Evolutionary conservation across 2,113 vertebrate genomes (phyloP).

Genomic region (Mormyrus lacerda): DNA sequence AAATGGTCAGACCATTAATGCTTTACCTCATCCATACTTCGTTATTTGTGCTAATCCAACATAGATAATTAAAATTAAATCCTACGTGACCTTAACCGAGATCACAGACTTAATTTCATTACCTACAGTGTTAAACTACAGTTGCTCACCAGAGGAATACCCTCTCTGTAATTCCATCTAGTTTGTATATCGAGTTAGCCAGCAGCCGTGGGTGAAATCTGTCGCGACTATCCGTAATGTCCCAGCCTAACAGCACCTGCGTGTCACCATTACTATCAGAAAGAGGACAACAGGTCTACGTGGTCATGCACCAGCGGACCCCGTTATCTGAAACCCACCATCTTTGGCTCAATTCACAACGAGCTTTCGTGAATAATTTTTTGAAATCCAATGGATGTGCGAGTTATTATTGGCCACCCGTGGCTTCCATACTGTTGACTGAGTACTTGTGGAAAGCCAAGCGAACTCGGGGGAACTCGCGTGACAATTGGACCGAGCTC

Average conservation of each 20-base stretch:
- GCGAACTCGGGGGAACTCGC: background rate
- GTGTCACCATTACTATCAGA: background rate
- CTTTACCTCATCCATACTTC: conserved; percentile 49
- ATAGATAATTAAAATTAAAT: background rate
- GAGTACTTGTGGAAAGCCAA: no score
- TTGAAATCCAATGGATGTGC: no score
- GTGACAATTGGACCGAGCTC: conserved; percentile 1
- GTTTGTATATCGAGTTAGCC: background rate
- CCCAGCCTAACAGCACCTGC: background rate
- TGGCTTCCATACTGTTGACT: background rate
- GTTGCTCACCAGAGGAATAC: background rate
- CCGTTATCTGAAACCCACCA: conserved; percentile 12
- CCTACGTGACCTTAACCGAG: background rate
- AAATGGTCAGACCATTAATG: background rate
- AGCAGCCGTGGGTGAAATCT: background rate
- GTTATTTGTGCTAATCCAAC: background rate
- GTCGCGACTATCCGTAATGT: background rate
- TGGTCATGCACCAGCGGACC: background rate
- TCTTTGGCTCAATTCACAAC: conserved; percentile 14
- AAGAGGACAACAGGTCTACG: background rate
- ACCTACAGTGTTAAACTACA: background rate
- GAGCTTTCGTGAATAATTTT: background rate
- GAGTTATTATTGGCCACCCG: background rate
- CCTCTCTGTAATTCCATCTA: background rate
- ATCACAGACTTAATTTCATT: background rate